phyloP scores from a whole-genome alignment of 2,888 invertebrate species.

The Cantharis lateralis region DNA sequence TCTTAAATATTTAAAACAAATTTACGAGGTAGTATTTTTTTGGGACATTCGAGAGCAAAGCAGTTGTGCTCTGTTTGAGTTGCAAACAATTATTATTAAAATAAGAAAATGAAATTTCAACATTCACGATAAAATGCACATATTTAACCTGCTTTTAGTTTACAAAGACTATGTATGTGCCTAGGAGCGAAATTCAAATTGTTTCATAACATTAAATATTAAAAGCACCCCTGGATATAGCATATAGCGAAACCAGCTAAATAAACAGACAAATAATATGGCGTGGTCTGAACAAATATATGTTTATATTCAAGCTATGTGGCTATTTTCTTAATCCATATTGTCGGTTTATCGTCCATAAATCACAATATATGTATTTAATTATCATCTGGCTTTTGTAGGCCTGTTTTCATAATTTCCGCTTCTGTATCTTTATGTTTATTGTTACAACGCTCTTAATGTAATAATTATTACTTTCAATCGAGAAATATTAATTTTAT shows the following conservation, averaged over 20 bases:
- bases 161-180: background rate
- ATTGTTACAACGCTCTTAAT: conserved; percentile 15
- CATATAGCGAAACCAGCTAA: conserved; percentile 20
- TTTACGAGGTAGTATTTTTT: background rate
- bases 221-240: conserved; percentile 5
- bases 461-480: conserved; percentile 10
- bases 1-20: background rate
- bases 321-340: conserved; percentile 31
- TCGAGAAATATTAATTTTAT: background rate
- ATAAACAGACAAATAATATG: conserved; percentile 24
- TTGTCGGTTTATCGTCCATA: conserved; percentile 32
- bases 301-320: conserved; percentile 14
- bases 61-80: background rate
- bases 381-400: conserved; percentile 44
- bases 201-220: conserved; percentile 22
- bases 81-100: background rate
- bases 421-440: conserved; percentile 37
- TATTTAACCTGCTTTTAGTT: conserved; percentile 9
- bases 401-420: conserved; percentile 42
- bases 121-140: background rate
- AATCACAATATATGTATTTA: conserved; percentile 34
- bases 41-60: background rate
- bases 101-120: conserved; percentile 11
- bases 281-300: conserved; percentile 28
- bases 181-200: conserved; percentile 17